Evolutionary conservation across 2,797 vertebrate genomes (phyloP).

Genomic region (Enteromius trimaculatus): DNA sequence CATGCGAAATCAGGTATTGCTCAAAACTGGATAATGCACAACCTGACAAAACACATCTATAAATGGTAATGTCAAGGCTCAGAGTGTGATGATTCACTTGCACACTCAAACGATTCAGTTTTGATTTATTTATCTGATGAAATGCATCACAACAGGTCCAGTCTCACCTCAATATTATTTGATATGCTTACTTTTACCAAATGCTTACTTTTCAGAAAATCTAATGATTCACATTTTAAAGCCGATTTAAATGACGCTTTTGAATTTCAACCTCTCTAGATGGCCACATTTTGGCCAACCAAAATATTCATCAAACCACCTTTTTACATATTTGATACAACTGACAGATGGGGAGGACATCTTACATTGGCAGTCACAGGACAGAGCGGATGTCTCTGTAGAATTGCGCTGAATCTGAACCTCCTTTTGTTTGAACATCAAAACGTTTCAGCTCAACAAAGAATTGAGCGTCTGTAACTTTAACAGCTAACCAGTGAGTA

Average conservation of each 20-base stretch:
- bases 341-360: conserved; percentile 25
- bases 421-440: conserved; percentile 42
- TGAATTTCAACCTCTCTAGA: not conserved
- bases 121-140: conserved; percentile 24
- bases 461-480: conserved; percentile 60
- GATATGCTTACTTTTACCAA: conserved; percentile 6
- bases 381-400: conserved; percentile 8
- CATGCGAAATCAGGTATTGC: conserved; percentile 13
- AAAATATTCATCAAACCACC: not conserved
- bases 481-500: conserved; percentile 63
- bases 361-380: conserved; percentile 30
- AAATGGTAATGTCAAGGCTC: conserved; percentile 46
- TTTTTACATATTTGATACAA: not conserved
- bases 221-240: not conserved
- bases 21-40: conserved; percentile 29
- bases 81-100: conserved; percentile 40
- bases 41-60: conserved; percentile 39
- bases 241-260: not conserved
- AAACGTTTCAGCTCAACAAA: conserved; percentile 58
- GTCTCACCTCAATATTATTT: conserved; percentile 1
- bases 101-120: conserved; percentile 37
- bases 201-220: conserved; percentile 5
- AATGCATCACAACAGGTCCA: conserved; percentile 19
- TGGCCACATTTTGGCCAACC: not conserved
- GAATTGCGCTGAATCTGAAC: conserved; percentile 27